Conservation (phyloP, 2,797 vertebrate genomes). For the Sebastes trivittatus region DNA sequence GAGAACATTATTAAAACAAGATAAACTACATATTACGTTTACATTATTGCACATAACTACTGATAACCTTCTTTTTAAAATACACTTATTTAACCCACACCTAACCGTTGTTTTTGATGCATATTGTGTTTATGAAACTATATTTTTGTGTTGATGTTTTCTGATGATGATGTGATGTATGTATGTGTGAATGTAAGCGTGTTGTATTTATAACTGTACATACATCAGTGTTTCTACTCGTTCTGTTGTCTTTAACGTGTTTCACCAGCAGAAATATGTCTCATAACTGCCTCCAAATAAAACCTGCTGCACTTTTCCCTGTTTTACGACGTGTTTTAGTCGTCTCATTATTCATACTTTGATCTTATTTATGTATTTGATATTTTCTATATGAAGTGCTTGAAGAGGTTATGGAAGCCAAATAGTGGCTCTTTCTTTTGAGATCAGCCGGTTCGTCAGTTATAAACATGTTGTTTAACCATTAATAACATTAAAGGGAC, state of each 20-base stretch:
- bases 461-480: too few relatives aligned
- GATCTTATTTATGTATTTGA: not conserved
- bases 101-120: not conserved
- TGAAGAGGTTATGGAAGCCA: not conserved
- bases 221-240: constrained; percentile 16
- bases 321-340: not conserved
- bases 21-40: not conserved
- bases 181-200: constrained; percentile 6
- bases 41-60: constrained; percentile 1
- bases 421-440: not conserved
- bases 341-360: not conserved
- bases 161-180: not conserved
- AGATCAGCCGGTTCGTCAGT: too few relatives aligned
- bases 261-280: not conserved
- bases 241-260: not conserved
- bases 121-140: not conserved
- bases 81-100: not conserved
- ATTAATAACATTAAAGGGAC: too few relatives aligned
- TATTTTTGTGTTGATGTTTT: not conserved
- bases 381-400: not conserved
- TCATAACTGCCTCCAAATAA: constrained; percentile 11
- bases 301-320: constrained; percentile 18
- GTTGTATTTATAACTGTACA: constrained; percentile 58
- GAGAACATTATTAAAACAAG: too few relatives aligned
- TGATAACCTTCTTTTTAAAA: not conserved